A percentile compares a stretch with the other conserved stretches of the same genome.
phyloP scores from a whole-genome alignment of 2,888 invertebrate genomes.

The Galerucella nymphaeae region DNA sequence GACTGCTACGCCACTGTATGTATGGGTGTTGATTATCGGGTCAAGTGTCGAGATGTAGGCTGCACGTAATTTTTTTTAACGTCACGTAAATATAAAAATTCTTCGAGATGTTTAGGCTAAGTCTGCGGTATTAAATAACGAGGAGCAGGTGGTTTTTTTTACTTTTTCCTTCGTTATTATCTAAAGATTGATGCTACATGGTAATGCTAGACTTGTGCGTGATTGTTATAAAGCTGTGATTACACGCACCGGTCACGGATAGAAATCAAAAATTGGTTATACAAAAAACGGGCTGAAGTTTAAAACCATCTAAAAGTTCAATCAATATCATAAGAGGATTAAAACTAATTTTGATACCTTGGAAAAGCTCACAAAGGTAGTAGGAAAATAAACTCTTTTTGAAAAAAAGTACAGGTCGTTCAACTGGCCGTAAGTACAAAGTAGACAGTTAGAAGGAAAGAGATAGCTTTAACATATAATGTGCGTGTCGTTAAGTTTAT shows the following conservation, averaged over 20 bases:
- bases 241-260: too few species aligned
- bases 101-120: conserved; percentile 12
- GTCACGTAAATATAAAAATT: conserved; percentile 8
- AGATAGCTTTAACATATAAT: conserved; percentile 15
- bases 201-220: too few species aligned
- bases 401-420: conserved; percentile 34
- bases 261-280: too few species aligned
- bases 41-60: conserved; percentile 19
- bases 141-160: conserved; percentile 1
- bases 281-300: too few species aligned
- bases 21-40: conserved; percentile 17
- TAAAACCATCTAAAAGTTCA: too few species aligned
- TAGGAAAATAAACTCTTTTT: conserved; percentile 22
- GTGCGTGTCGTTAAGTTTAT: conserved; percentile 22
- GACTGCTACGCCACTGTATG: background rate
- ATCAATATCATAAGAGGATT: too few species aligned
- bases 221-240: too few species aligned
- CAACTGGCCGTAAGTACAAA: conserved; percentile 30
- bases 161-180: background rate
- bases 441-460: conserved; percentile 31
- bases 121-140: background rate
- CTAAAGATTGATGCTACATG: background rate
- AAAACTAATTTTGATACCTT: background rate
- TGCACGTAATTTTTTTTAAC: conserved; percentile 1
- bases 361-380: background rate